These are phyloP conservation scores for Nycteola revayana DNA, from an alignment of 2,888 invertebrate species.

Conservation along the genomic window DNA sequence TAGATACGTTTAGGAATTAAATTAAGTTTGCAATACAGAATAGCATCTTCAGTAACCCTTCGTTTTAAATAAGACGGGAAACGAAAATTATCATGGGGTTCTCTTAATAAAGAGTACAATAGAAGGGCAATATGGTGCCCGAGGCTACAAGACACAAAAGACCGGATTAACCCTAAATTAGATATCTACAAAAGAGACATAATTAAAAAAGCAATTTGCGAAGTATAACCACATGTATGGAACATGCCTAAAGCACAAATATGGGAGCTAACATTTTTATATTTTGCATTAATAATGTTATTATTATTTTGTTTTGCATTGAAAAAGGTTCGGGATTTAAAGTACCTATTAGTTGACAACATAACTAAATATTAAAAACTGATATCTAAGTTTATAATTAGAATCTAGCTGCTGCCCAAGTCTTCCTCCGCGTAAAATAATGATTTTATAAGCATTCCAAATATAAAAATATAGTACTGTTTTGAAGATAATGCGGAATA, in stretches of 20 bases:
- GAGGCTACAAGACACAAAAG: conserved; percentile 40
- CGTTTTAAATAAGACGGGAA: conserved; percentile 34
- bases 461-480: no score
- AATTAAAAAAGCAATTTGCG: conserved; percentile 68
- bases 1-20: conserved; percentile 34
- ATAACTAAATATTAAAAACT: no score
- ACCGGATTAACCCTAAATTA: conserved; percentile 52
- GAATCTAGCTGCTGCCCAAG: no score
- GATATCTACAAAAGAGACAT: conserved; percentile 51
- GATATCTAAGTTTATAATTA: no score
- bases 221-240: conserved; percentile 22
- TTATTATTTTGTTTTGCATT: no score
- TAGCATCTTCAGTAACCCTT: conserved; percentile 38
- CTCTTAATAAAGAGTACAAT: conserved; percentile 48
- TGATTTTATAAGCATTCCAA: no score
- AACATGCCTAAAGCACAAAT: conserved; percentile 30
- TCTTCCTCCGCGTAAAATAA: no score
- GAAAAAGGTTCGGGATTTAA: no score
- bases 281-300: no score
- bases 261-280: no score
- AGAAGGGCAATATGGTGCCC: conserved; percentile 45
- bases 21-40: conserved; percentile 30
- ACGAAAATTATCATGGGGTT: conserved; percentile 43
- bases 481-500: no score
- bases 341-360: no score